Percentiles rank a stretch among this genome's conserved stretches.
Conservation (phyloP, 2,888 invertebrate species). For the Lacanobia wlatinum region DNA sequence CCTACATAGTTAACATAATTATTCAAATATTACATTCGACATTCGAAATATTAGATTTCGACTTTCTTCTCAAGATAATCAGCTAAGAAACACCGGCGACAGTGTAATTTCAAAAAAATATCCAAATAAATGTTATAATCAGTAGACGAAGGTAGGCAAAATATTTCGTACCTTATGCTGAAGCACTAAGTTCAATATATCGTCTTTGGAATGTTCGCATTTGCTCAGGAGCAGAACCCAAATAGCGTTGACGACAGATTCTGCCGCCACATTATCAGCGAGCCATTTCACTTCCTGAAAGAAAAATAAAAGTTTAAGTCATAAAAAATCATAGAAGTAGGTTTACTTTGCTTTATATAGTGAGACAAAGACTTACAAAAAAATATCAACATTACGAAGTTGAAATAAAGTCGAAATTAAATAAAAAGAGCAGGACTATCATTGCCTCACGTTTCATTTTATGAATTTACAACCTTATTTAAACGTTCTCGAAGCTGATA, state of each 20-base stretch:
- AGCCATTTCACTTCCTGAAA: slow-evolving; percentile 83
- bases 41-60: too few species aligned
- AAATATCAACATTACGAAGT: not conserved
- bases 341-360: not conserved
- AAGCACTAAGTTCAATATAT: slow-evolving; percentile 71
- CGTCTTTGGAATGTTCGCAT: slow-evolving; percentile 70
- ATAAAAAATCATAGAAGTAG: not conserved
- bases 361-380: not conserved
- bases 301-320: not conserved
- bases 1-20: too few species aligned
- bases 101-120: too few species aligned
- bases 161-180: slow-evolving; percentile 74
- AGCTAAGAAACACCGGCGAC: too few species aligned
- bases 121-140: not conserved
- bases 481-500: not conserved
- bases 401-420: not conserved
- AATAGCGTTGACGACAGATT: slow-evolving; percentile 73
- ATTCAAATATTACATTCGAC: too few species aligned
- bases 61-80: too few species aligned
- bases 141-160: not conserved
- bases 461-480: not conserved
- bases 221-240: slow-evolving; percentile 83
- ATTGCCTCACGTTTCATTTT: not conserved
- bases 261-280: slow-evolving; percentile 61
- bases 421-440: not conserved